Base-by-base conservation (phyloP, 2,888 invertebrate species). In the Oscheius onirici region DNA sequence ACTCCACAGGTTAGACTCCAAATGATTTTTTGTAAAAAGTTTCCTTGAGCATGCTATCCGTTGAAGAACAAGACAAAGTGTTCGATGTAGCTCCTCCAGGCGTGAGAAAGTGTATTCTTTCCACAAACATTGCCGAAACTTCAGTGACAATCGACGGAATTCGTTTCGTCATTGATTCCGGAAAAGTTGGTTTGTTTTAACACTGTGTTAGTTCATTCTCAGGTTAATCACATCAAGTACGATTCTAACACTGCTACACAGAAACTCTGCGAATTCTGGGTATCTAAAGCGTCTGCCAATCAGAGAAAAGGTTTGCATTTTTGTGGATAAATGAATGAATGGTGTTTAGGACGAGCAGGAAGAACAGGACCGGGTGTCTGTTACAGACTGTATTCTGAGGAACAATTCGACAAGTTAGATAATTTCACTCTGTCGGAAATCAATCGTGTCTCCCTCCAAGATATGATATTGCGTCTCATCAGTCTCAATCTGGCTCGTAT, bases 41-140 rank as follows among this genome's bases (percentile, higher is more conserved):
- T 24, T 22, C 11, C 72, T 79, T 46, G 68, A 95, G 95, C 88
- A 93, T 94, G 0, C 88, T 99, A 69, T 95, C 96, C 0, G 91
- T 97, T 0, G 92, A 92, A 66, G 97, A 99, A 86, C 99, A 99
- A 89, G 97, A 99, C 88, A 96, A 95, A 90, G 96, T 90, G 8
- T 99, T 99, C 88, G 95, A 97, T 87, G 94, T 95, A 86, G 92
- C 97, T 0, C 97, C 97, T 0, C 94, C 95, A 69, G 94, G 95
- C 3, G 92, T 95, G 2, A 91, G 99, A 67, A 99, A 99, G 88
- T 97, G 97, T 88, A 95, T 99, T 73, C 92, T 99, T 0, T 94
- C 96, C 0, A 99, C 99, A 0, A 99, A 99, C 87, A 97, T 99
- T 71, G 97, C 99, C 0, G 99, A 99, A 90, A 99, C 99, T 0